Percentiles rank a stretch among this genome's conserved stretches.
Conservation (phyloP, 2,797 vertebrate species). For the Protosalanx chinensis region DNA sequence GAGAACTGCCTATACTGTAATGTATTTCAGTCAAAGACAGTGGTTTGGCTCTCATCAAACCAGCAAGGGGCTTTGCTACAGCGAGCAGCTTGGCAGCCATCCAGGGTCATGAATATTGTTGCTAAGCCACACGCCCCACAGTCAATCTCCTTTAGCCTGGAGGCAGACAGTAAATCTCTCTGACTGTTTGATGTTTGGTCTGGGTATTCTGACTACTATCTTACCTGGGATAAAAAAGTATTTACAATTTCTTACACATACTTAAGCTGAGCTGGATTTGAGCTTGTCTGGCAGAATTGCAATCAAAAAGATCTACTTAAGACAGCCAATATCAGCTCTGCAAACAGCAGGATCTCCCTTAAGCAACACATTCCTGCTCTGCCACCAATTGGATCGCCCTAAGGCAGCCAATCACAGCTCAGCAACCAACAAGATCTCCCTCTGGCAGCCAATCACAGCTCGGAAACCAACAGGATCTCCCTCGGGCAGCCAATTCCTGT, state of each 20-base stretch:
- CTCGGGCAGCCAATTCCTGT: no score
- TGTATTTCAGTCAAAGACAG: constrained; percentile 5
- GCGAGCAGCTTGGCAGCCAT: neutral
- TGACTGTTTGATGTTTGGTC: neutral
- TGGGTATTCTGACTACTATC: neutral
- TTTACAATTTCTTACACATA: neutral
- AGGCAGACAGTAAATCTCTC: constrained; percentile 8
- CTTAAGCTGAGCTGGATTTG: neutral
- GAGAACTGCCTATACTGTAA: neutral
- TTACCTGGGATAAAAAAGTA: neutral
- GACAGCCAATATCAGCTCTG: no score
- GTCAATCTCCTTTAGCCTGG: neutral
- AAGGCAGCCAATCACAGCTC: no score
- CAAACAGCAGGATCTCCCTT: no score
- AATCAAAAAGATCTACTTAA: neutral
- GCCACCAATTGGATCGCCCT: no score
- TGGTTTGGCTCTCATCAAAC: constrained; percentile 3
- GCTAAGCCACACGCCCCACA: neutral
- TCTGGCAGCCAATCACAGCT: no score
- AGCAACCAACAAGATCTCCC: no score
- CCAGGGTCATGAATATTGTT: constrained; percentile 1
- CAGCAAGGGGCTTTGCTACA: neutral
- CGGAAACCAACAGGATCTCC: no score
- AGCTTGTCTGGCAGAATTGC: neutral
- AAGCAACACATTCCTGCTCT: no score